phyloP scores from a whole-genome alignment of 2,888 invertebrate genomes.

The Dendrolimus houi region DNA sequence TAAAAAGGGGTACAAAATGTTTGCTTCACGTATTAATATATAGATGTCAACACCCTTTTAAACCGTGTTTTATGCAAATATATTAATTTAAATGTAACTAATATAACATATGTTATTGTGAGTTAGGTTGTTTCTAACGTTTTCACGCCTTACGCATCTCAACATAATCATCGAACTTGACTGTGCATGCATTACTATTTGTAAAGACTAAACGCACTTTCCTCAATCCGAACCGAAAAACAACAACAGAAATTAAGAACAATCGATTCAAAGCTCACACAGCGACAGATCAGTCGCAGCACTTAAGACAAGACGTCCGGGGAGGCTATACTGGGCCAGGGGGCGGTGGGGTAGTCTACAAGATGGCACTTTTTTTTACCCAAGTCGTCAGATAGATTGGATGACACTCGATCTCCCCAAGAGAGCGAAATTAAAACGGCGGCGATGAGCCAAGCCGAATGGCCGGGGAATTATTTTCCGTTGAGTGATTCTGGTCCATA shows the following conservation, averaged over 20 bases:
- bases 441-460: slow-evolving; percentile 69
- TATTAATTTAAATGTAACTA: too few relatives aligned
- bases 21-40: too few relatives aligned
- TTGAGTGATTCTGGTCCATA: slow-evolving; percentile 74
- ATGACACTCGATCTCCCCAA: slow-evolving; percentile 74
- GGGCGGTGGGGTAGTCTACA: slow-evolving; percentile 15
- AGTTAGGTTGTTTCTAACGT: too few relatives aligned
- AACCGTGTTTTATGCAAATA: too few relatives aligned
- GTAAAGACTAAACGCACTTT: slow-evolving; percentile 14
- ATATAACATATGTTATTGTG: too few relatives aligned
- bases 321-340: slow-evolving; percentile 18
- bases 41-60: too few relatives aligned
- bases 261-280: slow-evolving; percentile 44
- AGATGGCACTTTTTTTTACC: slow-evolving; percentile 47
- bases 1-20: too few relatives aligned
- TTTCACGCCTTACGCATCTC: too few relatives aligned
- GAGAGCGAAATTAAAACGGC: slow-evolving; percentile 73
- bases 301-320: slow-evolving; percentile 37
- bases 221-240: slow-evolving; percentile 6
- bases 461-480: slow-evolving; percentile 71
- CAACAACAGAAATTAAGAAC: slow-evolving; percentile 19
- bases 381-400: slow-evolving; percentile 71
- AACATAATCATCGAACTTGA: too few relatives aligned
- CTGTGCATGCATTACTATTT: too few relatives aligned
- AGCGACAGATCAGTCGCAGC: slow-evolving; percentile 50